phyloP scores from a whole-genome alignment of 92 coral and sea anemone genomes.

The Virgularia gustaviana region DNA sequence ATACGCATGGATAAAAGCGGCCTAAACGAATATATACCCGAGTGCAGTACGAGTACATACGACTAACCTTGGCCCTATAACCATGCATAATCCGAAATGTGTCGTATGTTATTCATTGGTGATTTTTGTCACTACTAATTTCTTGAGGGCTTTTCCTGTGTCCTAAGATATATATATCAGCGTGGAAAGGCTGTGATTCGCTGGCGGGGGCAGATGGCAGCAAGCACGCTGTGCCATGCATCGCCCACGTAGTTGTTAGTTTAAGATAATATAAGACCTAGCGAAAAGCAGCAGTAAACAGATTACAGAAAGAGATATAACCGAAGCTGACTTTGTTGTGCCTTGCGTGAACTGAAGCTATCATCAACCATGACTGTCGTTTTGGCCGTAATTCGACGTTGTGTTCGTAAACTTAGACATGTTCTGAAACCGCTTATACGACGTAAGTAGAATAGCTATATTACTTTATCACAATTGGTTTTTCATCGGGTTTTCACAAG shows the following conservation, averaged over 20 bases:
- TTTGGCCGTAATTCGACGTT: conserved; percentile 2
- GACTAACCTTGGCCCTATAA: no score
- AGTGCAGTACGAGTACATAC: not conserved
- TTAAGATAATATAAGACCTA: not conserved
- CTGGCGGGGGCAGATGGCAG: not conserved
- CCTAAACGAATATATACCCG: not conserved
- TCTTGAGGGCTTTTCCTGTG: no score
- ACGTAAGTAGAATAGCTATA: not conserved
- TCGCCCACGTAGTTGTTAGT: no score
- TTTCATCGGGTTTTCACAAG: no score
- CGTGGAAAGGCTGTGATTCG: not conserved
- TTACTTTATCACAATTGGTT: not conserved
- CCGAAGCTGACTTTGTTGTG: not conserved
- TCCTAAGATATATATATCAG: not conserved
- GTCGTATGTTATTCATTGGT: no score
- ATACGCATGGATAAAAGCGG: not conserved
- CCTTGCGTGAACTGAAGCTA: not conserved
- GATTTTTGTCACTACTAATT: no score
- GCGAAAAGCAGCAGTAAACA: not conserved
- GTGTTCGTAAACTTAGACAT: not conserved
- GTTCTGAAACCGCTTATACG: not conserved
- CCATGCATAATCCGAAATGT: no score
- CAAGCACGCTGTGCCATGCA: not conserved
- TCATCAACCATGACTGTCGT: not conserved
- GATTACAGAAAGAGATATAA: not conserved